These are phyloP conservation scores for Parotocinclus haroldoi DNA, from an alignment of 2,797 vertebrate genomes.

Conservation along the genomic window DNA sequence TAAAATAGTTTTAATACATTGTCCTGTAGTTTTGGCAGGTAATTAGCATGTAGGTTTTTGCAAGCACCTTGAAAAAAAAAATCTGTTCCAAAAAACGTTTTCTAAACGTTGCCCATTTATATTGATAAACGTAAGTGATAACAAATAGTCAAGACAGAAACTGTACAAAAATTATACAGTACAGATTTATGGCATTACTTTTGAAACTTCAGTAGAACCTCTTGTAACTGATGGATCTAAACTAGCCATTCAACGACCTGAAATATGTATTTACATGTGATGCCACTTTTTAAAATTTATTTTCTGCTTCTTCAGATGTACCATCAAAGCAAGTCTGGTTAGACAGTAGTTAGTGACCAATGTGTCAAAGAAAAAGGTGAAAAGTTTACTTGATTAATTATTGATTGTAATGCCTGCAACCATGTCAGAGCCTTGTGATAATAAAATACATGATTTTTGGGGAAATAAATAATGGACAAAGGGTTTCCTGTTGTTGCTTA, in stretches of 20 bases:
- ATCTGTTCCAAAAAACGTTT: too few species aligned
- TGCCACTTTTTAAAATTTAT: too few species aligned
- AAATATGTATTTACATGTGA: slow-evolving; percentile 79
- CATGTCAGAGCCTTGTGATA: slow-evolving; percentile 90
- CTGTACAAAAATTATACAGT: too few species aligned
- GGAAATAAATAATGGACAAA: slow-evolving; percentile 94
- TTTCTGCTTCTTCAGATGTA: slow-evolving; percentile 82
- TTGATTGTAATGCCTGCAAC: slow-evolving; percentile 80
- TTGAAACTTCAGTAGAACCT: slow-evolving; percentile 62
- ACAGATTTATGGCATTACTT: slow-evolving; percentile 46
- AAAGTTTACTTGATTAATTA: slow-evolving; percentile 95
- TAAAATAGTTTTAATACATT: too few species aligned
- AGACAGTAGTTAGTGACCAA: slow-evolving; percentile 98
- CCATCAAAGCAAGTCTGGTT: slow-evolving; percentile 96
- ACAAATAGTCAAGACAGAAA: too few species aligned
- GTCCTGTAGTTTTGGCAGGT: too few species aligned
- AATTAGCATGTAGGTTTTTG: too few species aligned
- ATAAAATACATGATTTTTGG: slow-evolving; percentile 96
- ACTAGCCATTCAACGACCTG: slow-evolving; percentile 77
- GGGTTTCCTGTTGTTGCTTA: slow-evolving; percentile 89
- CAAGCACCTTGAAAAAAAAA: too few species aligned
- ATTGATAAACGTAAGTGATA: too few species aligned
- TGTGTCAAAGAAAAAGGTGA: slow-evolving; percentile 85
- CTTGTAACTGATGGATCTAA: slow-evolving; percentile 77
- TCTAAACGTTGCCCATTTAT: too few species aligned